Conservation (phyloP, 2,888 invertebrate genomes). For the Eurytoma adleriae region DNA sequence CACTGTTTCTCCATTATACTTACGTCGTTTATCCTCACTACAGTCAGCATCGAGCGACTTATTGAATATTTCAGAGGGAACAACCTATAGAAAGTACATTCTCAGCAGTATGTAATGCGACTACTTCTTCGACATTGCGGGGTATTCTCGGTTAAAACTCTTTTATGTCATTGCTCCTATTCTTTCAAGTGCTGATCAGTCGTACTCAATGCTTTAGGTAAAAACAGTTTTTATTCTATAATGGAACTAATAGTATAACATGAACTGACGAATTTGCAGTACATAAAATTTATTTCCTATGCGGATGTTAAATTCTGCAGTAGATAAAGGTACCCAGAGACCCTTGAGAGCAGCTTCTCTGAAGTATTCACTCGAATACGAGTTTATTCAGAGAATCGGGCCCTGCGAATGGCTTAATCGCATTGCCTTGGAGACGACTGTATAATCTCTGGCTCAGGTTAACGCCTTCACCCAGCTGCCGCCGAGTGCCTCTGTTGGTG, state of each 20-base stretch:
- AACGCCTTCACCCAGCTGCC: slow-evolving; percentile 57
- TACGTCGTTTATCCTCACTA: slow-evolving; percentile 39
- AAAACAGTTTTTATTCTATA: too few relatives aligned
- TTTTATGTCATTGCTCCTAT: not conserved
- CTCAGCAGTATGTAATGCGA: not conserved
- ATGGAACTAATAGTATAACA: too few relatives aligned
- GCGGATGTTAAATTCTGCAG: too few relatives aligned
- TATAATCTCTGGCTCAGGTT: slow-evolving; percentile 49
- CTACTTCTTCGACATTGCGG: not conserved
- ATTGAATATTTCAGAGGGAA: slow-evolving; percentile 42
- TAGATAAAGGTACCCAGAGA: too few relatives aligned
- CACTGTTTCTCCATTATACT: slow-evolving; percentile 69
- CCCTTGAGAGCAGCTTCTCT: too few relatives aligned
- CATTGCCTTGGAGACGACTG: not conserved
- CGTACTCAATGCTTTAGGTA: too few relatives aligned
- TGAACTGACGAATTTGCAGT: too few relatives aligned
- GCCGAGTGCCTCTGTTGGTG: slow-evolving; percentile 39
- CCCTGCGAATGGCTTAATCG: too few relatives aligned
- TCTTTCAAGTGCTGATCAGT: not conserved
- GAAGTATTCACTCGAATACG: too few relatives aligned
- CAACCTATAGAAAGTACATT: not conserved
- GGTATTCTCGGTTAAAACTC: not conserved
- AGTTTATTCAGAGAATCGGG: too few relatives aligned
- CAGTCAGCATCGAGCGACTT: slow-evolving; percentile 15
- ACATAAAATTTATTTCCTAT: too few relatives aligned